These are phyloP conservation scores for Catharus fuscescens DNA, from an alignment of 2,113 vertebrate genomes.

Conservation along the genomic window DNA sequence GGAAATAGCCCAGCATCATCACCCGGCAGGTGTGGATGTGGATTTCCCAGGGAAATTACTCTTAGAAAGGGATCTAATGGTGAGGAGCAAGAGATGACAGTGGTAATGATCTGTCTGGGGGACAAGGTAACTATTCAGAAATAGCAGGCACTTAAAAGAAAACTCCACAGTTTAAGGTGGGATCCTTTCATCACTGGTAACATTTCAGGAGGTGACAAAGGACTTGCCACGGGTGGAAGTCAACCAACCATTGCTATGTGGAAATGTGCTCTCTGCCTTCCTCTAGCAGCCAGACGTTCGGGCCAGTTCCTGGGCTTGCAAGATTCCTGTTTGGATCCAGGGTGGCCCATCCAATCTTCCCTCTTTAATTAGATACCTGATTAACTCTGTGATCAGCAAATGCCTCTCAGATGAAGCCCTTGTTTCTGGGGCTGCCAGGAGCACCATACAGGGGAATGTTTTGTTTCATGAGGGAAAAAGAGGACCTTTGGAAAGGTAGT, in stretches of 20 bases:
- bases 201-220: background rate
- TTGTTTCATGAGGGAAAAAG: background rate
- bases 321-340: background rate
- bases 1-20: background rate
- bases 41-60: background rate
- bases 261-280: background rate
- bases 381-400: background rate
- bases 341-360: background rate
- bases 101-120: background rate
- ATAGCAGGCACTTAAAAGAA: background rate
- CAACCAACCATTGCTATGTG: accelerated
- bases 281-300: background rate
- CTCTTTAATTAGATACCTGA: background rate
- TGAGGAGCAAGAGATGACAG: background rate
- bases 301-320: background rate
- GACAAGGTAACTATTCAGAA: background rate
- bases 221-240: background rate
- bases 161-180: background rate
- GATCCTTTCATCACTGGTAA: background rate
- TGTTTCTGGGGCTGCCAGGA: background rate
- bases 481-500: background rate
- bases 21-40: background rate
- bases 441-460: background rate
- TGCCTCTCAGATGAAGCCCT: background rate
- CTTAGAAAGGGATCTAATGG: background rate